Percentiles rank a stretch among this genome's conserved stretches.
phyloP scores from a whole-genome alignment of 1,140 invertebrate genomes.

The Cataglyphis hispanica region DNA sequence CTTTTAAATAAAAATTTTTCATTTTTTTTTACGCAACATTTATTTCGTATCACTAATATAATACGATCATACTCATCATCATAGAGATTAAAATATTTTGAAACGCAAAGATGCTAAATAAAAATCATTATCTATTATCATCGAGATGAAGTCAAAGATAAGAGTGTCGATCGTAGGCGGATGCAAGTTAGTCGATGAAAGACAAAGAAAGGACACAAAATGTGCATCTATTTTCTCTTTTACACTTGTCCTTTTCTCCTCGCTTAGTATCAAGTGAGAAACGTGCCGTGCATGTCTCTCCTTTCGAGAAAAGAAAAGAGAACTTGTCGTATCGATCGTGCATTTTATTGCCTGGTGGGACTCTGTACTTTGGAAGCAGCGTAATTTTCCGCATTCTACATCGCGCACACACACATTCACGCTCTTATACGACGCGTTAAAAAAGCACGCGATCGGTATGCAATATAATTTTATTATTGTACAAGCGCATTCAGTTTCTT shows the following conservation, averaged over 20 bases:
- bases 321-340: conserved; percentile 52
- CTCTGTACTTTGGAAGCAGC: conserved; percentile 56
- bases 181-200: conserved; percentile 62
- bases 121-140: neutral
- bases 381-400: conserved; percentile 49
- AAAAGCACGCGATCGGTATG: conserved; percentile 26
- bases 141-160: conserved; percentile 71
- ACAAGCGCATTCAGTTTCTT: neutral
- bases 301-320: conserved; percentile 13
- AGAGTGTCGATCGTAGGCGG: conserved; percentile 77
- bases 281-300: conserved; percentile 22
- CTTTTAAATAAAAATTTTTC: neutral
- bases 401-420: conserved; percentile 10
- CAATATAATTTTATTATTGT: conserved; percentile 28
- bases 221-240: conserved; percentile 53
- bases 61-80: neutral
- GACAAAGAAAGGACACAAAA: conserved; percentile 48
- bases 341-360: conserved; percentile 40
- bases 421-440: conserved; percentile 13
- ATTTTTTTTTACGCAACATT: neutral
- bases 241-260: neutral
- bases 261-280: conserved; percentile 20
- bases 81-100: neutral
- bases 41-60: neutral
- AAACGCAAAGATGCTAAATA: neutral